Evolutionary conservation across 2,888 invertebrate species (phyloP), one percentile per base, ranked within the genome.

Genomic region (Cantharis rufa): DNA sequence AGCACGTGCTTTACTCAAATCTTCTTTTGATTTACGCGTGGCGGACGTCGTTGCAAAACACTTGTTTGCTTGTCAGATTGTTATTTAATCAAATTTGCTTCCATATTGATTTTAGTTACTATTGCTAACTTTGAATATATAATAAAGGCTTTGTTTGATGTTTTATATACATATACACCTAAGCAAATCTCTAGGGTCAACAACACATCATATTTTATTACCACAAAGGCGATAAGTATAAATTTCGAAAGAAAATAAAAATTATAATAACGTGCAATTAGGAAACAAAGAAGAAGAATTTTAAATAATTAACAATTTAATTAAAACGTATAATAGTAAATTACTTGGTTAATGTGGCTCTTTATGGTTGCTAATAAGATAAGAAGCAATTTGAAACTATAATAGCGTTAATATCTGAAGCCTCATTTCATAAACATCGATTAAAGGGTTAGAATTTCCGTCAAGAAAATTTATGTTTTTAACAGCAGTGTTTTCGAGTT

Each of bases 401-500:
- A 87, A 88, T 85, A 83, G 85, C 86, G 86, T 86, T 87, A 87
- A 87, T 87, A 86, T 86, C 86, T 83, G 85, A 85, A 86, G 86
- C 84, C 85, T 85, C 87, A 85, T 87, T 87, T 87, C 88, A 88
- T 88, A 88, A 88, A 88, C 88, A 87, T 87, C 87, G 87, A 87
- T 87, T 87, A 87, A 86, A 85, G 86, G 86, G 86, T 85, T 85
- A 72, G 74, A 78, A 78, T 74, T 78, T 74, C 66, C 28, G 73
- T 11, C 48, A 48, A 48, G 48, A 48, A 48, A 48, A 48, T 48
- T 48, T 48, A 48, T 48, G 48, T 48, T 48, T 48, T 48, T 48
- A 48, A 48, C n/a, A 48, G 48, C 48, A 48, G 48, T 48, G 48
- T 48, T 48, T 48, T 48, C n/a, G 4, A 48, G 48, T 48, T 48